Evolutionary conservation across 2,888 invertebrate species (phyloP).

Genomic region (Orthosia gracilis): DNA sequence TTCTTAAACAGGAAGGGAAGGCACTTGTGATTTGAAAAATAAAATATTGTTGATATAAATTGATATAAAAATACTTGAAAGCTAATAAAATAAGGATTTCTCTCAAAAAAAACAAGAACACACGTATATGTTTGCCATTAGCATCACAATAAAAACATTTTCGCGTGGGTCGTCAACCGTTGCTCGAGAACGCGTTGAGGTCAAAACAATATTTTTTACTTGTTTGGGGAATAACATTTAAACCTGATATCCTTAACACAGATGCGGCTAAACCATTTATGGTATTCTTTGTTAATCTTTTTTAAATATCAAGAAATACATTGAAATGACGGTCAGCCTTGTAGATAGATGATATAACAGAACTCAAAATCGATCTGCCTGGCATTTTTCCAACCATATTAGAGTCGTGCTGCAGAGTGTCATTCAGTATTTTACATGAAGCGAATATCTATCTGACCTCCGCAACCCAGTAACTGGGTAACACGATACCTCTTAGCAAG

Average conservation of each 20-base stretch:
- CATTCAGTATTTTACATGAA: no score
- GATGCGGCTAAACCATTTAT: conserved; percentile 28
- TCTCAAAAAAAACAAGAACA: background rate
- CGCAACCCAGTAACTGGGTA: no score
- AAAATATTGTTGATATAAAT: background rate
- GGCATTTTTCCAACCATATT: no score
- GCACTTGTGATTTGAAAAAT: background rate
- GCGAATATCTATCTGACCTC: no score
- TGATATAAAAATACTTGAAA: background rate
- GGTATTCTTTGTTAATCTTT: conserved; percentile 25
- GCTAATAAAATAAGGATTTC: background rate
- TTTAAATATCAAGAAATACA: conserved; percentile 1
- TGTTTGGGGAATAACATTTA: conserved; percentile 44
- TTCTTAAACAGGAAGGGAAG: background rate
- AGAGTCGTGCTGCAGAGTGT: no score
- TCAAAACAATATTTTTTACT: conserved; percentile 15
- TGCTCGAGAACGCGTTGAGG: conserved; percentile 5
- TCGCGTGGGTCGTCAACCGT: conserved; percentile 42
- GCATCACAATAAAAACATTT: conserved; percentile 12
- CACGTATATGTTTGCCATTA: background rate
- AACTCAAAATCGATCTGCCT: no score
- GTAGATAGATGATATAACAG: no score
- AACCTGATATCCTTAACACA: conserved; percentile 63
- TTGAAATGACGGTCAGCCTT: background rate
- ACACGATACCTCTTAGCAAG: no score